phyloP scores from a whole-genome alignment of 2,797 vertebrate species.

The Erithacus rubecula region DNA sequence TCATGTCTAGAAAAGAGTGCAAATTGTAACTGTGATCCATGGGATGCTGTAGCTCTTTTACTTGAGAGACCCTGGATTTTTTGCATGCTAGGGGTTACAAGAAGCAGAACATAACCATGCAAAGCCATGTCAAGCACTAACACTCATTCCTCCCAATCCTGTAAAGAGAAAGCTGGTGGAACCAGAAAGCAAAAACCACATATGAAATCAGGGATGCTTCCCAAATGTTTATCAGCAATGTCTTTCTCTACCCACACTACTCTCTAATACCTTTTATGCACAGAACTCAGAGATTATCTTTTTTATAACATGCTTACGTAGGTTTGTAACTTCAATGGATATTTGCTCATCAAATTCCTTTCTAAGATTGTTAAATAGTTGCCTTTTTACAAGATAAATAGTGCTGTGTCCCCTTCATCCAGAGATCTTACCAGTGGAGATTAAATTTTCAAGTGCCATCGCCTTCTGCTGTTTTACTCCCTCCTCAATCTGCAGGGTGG shows the following conservation, averaged over 20 bases:
- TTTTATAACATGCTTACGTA: background rate
- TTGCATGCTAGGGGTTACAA: background rate
- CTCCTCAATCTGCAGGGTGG: constrained; percentile 87
- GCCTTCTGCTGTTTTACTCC: constrained; percentile 76
- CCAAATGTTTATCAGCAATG: background rate
- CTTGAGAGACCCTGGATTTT: background rate
- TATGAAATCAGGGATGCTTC: background rate
- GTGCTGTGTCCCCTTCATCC: background rate
- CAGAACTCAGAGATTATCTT: background rate
- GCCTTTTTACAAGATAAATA: background rate
- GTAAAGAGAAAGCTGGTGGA: background rate
- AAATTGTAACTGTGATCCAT: background rate
- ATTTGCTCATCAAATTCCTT: background rate
- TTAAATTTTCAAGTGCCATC: constrained; percentile 66
- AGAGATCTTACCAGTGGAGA: constrained; percentile 82
- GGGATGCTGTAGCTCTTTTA: background rate
- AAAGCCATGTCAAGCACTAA: background rate
- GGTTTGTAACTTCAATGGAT: background rate
- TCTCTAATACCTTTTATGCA: background rate
- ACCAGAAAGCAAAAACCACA: background rate
- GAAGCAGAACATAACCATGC: background rate
- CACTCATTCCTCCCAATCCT: background rate
- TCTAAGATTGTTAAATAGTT: background rate
- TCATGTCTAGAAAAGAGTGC: background rate
- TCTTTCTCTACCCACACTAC: background rate